Base-by-base conservation (phyloP, 2,797 vertebrate genomes). In the Anniella stebbinsi region DNA sequence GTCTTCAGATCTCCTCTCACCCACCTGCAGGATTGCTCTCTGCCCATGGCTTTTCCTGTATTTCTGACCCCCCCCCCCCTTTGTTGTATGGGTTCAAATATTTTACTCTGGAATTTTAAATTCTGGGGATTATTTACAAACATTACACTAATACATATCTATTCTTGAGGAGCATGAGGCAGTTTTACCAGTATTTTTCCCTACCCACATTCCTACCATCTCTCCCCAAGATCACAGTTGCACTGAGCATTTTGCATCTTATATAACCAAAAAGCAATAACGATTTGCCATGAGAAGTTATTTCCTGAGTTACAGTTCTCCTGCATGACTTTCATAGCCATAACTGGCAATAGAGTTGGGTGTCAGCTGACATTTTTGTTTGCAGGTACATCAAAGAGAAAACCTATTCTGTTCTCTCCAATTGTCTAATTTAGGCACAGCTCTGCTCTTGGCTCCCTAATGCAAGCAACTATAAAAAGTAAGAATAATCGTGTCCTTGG, bases 351-450 rank as follows among this genome's bases (percentile, higher is more conserved):
- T 48, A 36, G 60, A 90, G 66, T 84, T 89, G 25, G 85, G 92
- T 89, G 84, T 92, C 80, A 82, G 25, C 86, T 93, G 86, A 87
- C 17, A 28, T 33, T 89, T 83, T 57, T 84, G 15, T 84, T 76
- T 86, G 80, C 91, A 93, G 73, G 75, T 3, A 0, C 7, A 54
- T 57, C 69, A 92, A 70, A 77, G 23, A 9, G 72, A 87, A 91
- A 87, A 72, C 92, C 67, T 13, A 60, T 88, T 76, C 12, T 4
- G 45, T 13, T 45, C 84, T 91, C 78, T 89, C 81, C 51, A 90
- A 3, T 23, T 82, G 25, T 91, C 92, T 92, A 41, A 38, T 18
- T 90, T 69, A 87, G 69, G 30, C 38, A n/a, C 38, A 25, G 66
- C 60, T 45, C 30, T 89, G 38, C 63, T 63, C 91, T 72, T 2